These are phyloP conservation scores for Cephalopterus ornatus DNA, from an alignment of 2,113 vertebrate genomes.

Conservation along the genomic window DNA sequence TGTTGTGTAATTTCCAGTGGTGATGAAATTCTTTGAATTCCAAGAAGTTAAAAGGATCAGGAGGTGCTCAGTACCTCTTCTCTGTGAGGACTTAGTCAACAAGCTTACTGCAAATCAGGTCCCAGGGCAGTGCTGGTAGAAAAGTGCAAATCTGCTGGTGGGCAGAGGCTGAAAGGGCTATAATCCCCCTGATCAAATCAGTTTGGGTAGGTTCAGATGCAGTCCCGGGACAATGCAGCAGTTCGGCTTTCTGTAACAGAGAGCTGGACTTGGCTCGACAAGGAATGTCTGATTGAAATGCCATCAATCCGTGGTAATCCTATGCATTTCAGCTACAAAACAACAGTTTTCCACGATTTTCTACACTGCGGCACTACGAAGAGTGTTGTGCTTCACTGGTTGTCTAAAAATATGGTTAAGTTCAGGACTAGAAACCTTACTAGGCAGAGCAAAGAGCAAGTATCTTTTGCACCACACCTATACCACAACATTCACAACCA, in stretches of 20 bases:
- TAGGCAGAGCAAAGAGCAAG: not conserved
- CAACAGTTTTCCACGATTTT: not conserved
- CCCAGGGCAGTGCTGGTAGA: not conserved
- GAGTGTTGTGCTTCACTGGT: not conserved
- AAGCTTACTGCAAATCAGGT: not conserved
- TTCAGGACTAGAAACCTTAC: not conserved
- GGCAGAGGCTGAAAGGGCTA: not conserved
- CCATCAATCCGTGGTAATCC: not conserved
- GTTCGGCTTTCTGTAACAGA: not conserved
- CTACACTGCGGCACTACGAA: not conserved
- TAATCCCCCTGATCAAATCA: rapidly evolving
- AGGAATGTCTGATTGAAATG: not conserved
- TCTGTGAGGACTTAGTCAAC: not conserved
- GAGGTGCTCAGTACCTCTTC: not conserved
- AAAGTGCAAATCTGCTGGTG: not conserved
- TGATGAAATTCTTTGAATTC: not conserved
- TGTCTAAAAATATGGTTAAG: not conserved
- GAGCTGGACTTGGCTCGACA: not conserved
- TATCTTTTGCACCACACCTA: not conserved
- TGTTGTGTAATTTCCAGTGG: not conserved
- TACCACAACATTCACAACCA: not conserved
- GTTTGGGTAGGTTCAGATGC: not conserved
- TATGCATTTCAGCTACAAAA: not conserved
- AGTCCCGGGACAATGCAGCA: not conserved
- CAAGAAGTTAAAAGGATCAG: not conserved